Evolutionary conservation across 2,888 invertebrate species (phyloP), one percentile per base, ranked within the genome.

Genomic region (Slavum lentiscoides): DNA sequence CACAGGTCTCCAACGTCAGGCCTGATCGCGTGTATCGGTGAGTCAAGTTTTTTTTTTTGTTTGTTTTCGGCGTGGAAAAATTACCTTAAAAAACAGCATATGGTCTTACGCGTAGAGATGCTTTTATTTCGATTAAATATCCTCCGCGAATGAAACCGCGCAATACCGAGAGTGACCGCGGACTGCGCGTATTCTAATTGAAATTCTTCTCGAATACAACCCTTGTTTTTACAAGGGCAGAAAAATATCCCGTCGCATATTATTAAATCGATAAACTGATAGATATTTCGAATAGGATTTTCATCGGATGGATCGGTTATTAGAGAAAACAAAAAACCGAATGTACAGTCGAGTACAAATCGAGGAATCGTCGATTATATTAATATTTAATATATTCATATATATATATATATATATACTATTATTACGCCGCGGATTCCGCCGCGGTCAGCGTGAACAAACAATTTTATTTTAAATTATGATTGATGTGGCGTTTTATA

Each of bases 401-500:
- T 49, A 11, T 49, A 49, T 11, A 37, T 30, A 73, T 49, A 30
- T 67, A 39, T 39, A 66, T 19, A 13, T 15, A 11, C 37, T 9
- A 39, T 66, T 66, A 67, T 75, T 75, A 74, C 53, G 49, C 37
- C 55, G 39, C 53, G 37, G 64, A 64, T 74, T 58, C 55, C 6
- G 39, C 23, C 15, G 17, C 21, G n/a, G n/a, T n/a, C n/a, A n/a
- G n/a, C n/a, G n/a, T 19, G 66, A 37, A 67, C 66, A 23, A 64
- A 15, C 66, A 75, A 21, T 67, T 67, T 66, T 75, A 2, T 30
- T 30, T 30, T 43, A 66, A 75, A 75, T 75, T 66, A 58, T 75
- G 55, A 75, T 75, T 58, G 74, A 75, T 67, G 23, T 11, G 74
- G 58, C 39, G 39, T 58, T 15, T 13, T 13, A 64, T 53, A n/a